A percentile compares a stretch with the other conserved stretches of the same genome.
Evolutionary conservation across 2,113 vertebrate species (phyloP).

Genomic region (Oplegnathus fasciatus): DNA sequence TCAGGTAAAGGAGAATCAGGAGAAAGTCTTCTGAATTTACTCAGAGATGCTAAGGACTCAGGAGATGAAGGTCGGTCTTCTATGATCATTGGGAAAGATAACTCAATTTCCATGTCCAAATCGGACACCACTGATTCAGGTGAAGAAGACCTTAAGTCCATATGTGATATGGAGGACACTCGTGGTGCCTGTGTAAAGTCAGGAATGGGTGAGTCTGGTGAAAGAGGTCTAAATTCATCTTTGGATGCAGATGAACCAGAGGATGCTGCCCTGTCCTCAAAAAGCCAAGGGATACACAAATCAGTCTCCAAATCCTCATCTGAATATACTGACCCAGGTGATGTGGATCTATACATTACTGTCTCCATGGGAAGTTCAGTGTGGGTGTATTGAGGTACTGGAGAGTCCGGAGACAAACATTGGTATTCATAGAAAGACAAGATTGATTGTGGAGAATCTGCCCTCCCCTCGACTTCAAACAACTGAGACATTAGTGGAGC

Average conservation of each 20-base stretch:
- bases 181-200: not conserved
- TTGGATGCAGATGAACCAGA: constrained; percentile 49
- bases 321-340: constrained; percentile 40
- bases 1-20: constrained; percentile 60
- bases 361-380: not conserved
- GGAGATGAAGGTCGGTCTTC: constrained; percentile 55
- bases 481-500: not conserved
- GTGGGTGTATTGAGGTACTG: constrained; percentile 31
- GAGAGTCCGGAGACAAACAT: constrained; percentile 43
- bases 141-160: constrained; percentile 38
- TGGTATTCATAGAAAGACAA: not conserved
- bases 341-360: constrained; percentile 37
- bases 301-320: constrained; percentile 44
- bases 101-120: constrained; percentile 9
- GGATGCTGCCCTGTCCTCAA: constrained; percentile 47
- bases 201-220: constrained; percentile 33
- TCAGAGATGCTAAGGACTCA: constrained; percentile 26
- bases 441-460: constrained; percentile 19
- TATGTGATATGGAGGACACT: not conserved
- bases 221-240: constrained; percentile 47
- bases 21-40: constrained; percentile 34
- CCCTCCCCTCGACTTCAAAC: constrained; percentile 8
- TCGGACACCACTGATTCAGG: constrained; percentile 55
- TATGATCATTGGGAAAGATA: not conserved
- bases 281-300: constrained; percentile 26